These are phyloP conservation scores for Agonopterix arenella DNA, from an alignment of 2,888 invertebrate genomes.

Conservation along the genomic window DNA sequence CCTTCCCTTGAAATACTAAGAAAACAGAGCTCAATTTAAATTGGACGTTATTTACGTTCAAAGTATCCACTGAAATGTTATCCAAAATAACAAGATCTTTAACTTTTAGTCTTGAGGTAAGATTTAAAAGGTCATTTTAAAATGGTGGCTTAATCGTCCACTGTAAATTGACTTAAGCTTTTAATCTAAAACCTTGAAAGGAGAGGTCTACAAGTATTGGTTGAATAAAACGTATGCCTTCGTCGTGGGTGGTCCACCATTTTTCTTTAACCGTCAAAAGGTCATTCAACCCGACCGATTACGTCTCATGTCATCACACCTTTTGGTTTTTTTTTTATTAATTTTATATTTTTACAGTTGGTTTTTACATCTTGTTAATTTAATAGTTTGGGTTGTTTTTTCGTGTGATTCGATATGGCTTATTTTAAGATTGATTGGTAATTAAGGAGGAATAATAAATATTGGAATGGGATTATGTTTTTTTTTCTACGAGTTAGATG, in stretches of 20 bases:
- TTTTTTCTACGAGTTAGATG: too few relatives aligned
- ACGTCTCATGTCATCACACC: slow-evolving; percentile 41
- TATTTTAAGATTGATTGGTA: slow-evolving; percentile 9
- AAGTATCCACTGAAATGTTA: too few relatives aligned
- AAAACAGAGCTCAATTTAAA: slow-evolving; percentile 4
- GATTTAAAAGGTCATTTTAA: too few relatives aligned
- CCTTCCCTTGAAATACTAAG: too few relatives aligned
- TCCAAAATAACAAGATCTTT: slow-evolving; percentile 3
- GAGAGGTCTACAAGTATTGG: neutral
- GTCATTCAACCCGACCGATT: slow-evolving; percentile 52
- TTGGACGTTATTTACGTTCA: neutral
- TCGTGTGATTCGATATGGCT: slow-evolving; percentile 4
- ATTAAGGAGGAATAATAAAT: slow-evolving; percentile 2
- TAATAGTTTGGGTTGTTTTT: slow-evolving; percentile 8
- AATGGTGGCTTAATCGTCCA: too few relatives aligned
- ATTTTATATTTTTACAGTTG: slow-evolving; percentile 39
- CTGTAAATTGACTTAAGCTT: too few relatives aligned
- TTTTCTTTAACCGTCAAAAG: slow-evolving; percentile 63
- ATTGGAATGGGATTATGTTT: too few relatives aligned
- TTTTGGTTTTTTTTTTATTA: slow-evolving; percentile 30
- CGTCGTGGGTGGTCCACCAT: slow-evolving; percentile 65
- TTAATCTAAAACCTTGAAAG: neutral
- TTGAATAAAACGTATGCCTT: slow-evolving; percentile 17
- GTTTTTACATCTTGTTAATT: slow-evolving; percentile 22
- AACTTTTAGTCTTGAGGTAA: neutral